Percentiles rank a stretch among this genome's conserved stretches.
Evolutionary conservation across 1,140 invertebrate genomes (phyloP).

Genomic region (Sminthurides bifidus): DNA sequence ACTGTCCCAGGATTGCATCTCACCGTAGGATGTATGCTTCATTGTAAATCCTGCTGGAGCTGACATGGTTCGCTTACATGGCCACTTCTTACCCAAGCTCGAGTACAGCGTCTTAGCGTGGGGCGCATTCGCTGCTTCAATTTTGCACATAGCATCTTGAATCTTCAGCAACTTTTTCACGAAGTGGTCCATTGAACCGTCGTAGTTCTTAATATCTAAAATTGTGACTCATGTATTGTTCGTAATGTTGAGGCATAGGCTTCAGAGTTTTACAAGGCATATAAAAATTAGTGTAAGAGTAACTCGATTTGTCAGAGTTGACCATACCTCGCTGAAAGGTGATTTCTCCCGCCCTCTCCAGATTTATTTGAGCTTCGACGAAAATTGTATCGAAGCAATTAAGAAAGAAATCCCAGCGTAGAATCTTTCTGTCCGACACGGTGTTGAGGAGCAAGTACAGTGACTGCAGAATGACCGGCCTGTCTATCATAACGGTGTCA

Average conservation of each 20-base stretch:
- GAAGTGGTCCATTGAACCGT: conserved; percentile 77
- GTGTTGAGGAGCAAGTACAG: conserved; percentile 90
- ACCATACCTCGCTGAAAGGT: conserved; percentile 61
- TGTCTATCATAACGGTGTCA: conserved; percentile 85
- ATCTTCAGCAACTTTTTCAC: conserved; percentile 77
- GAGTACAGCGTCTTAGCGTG: conserved; percentile 70
- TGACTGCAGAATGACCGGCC: conserved; percentile 93
- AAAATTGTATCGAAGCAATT: conserved; percentile 93
- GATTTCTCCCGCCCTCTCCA: conserved; percentile 68
- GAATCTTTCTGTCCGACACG: conserved; percentile 73
- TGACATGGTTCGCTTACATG: conserved; percentile 87
- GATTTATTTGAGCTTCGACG: conserved; percentile 82
- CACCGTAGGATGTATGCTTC: conserved; percentile 39
- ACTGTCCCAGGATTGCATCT: background rate
- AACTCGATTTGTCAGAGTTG: background rate
- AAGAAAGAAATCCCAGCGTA: conserved; percentile 97
- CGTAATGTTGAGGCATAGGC: no score
- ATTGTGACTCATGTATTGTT: no score
- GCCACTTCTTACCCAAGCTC: conserved; percentile 84
- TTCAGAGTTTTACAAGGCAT: conserved; percentile 10
- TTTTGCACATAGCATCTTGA: conserved; percentile 66
- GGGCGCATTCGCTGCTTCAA: conserved; percentile 41
- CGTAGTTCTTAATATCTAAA: conserved; percentile 76
- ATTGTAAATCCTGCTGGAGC: conserved; percentile 70
- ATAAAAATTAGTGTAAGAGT: background rate